Conservation (phyloP, 2,113 vertebrate genomes). For the Nyctibius bracteatus region DNA sequence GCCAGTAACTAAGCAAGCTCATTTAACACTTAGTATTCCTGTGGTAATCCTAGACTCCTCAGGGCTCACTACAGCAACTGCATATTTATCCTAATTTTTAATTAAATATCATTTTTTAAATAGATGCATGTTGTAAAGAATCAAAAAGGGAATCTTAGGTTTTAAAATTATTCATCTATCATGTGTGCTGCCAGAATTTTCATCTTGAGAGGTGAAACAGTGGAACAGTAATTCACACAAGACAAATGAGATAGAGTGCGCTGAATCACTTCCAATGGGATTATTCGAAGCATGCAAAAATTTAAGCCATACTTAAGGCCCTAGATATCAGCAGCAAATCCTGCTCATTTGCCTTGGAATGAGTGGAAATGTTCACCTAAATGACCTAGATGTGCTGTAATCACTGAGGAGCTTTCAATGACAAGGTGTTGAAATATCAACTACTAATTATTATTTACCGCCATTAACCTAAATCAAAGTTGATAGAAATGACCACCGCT, state of each 20-base stretch:
- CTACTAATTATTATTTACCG: constrained; percentile 21
- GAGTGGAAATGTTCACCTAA: not conserved
- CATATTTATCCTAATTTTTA: not conserved
- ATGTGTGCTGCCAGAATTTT: not conserved
- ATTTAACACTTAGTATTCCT: not conserved
- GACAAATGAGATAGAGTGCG: not conserved
- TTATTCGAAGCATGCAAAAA: not conserved
- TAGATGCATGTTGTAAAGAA: not conserved
- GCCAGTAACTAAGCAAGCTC: not conserved
- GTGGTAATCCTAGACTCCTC: not conserved
- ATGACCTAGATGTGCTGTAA: not conserved
- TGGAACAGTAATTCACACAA: not conserved
- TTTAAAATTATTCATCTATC: not conserved
- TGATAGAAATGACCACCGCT: not conserved
- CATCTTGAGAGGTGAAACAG: not conserved
- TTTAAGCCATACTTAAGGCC: not conserved
- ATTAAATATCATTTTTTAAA: not conserved
- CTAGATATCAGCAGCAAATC: not conserved
- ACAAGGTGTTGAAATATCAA: not conserved
- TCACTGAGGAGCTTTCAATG: not conserved
- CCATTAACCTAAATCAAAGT: constrained; percentile 6
- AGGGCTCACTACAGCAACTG: not conserved
- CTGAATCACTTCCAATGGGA: not conserved
- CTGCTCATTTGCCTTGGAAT: constrained; percentile 17
- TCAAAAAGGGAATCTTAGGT: not conserved